These are phyloP conservation scores for Leptopilina drosophilae DNA, from an alignment of 2,888 invertebrate species.

Conservation along the genomic window DNA sequence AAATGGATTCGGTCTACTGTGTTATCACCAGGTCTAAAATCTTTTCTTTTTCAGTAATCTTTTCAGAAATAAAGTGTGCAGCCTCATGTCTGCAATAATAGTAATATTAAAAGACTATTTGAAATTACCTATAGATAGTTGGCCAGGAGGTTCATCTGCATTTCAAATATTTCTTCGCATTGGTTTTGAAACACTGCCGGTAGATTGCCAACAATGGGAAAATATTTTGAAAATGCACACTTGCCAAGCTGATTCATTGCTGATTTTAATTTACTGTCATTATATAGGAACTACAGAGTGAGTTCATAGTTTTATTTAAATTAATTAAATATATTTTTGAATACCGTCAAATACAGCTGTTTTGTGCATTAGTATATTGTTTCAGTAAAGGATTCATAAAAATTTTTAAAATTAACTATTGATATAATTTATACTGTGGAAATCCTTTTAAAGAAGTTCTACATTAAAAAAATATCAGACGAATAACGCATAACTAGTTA, in stretches of 20 bases:
- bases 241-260: conserved; percentile 49
- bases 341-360: too few species aligned
- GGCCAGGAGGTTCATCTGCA: conserved; percentile 35
- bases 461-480: too few species aligned
- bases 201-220: conserved; percentile 47
- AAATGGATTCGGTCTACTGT: not conserved
- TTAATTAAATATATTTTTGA: not conserved
- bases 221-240: not conserved
- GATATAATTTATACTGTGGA: too few species aligned
- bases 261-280: conserved; percentile 60
- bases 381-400: too few species aligned
- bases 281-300: conserved; percentile 59
- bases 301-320: not conserved
- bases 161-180: conserved; percentile 55
- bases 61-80: conserved; percentile 15
- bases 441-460: too few species aligned
- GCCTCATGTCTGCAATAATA: conserved; percentile 22
- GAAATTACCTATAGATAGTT: conserved; percentile 47
- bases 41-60: not conserved
- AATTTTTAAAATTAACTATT: too few species aligned
- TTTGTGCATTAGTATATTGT: too few species aligned
- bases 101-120: conserved; percentile 20
- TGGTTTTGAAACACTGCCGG: conserved; percentile 54
- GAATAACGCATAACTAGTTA: too few species aligned
- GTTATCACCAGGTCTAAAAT: not conserved